A percentile compares a stretch with the other conserved stretches of the same genome.
These are phyloP conservation scores for Salvelinus fontinalis DNA, from an alignment of 2,113 vertebrate genomes.

Conservation along the genomic window DNA sequence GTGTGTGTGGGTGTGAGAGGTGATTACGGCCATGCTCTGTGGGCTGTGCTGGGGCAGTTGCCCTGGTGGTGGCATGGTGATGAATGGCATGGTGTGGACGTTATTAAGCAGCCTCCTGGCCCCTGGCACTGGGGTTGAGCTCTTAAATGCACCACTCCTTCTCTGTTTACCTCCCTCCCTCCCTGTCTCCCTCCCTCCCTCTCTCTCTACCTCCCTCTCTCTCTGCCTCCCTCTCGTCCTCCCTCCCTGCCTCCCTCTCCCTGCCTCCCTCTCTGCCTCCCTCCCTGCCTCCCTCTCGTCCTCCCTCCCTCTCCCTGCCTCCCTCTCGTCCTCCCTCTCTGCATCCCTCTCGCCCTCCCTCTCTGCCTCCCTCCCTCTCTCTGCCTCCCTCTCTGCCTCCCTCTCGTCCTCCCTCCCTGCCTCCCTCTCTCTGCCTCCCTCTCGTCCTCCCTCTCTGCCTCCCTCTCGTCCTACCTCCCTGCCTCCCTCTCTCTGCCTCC, in stretches of 20 bases:
- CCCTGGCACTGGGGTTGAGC: slow-evolving; percentile 72
- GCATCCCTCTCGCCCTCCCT: too few species aligned
- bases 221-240: not conserved
- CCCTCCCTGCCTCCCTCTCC: too few species aligned
- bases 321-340: too few species aligned
- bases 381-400: fast-evolving
- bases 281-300: too few species aligned
- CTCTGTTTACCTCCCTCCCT: not conserved
- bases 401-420: not conserved
- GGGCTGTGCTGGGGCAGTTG: slow-evolving; percentile 53
- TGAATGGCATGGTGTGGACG: slow-evolving; percentile 71
- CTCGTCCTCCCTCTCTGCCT: not conserved
- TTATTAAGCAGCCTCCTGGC: slow-evolving; percentile 78
- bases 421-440: too few species aligned
- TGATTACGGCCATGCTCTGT: slow-evolving; percentile 64
- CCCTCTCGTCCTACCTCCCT: too few species aligned
- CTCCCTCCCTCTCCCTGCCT: too few species aligned
- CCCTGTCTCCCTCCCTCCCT: not conserved
- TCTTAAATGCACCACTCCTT: slow-evolving; percentile 71
- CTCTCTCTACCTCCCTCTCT: not conserved
- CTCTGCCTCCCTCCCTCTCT: too few species aligned
- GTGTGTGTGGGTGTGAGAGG: slow-evolving; percentile 35
- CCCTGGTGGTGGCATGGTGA: slow-evolving; percentile 71
- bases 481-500: too few species aligned
- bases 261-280: too few species aligned